A percentile compares a stretch with the other conserved stretches of the same genome.
Conservation (phyloP, 1,140 invertebrate species). For the Hyphantria cunea region DNA sequence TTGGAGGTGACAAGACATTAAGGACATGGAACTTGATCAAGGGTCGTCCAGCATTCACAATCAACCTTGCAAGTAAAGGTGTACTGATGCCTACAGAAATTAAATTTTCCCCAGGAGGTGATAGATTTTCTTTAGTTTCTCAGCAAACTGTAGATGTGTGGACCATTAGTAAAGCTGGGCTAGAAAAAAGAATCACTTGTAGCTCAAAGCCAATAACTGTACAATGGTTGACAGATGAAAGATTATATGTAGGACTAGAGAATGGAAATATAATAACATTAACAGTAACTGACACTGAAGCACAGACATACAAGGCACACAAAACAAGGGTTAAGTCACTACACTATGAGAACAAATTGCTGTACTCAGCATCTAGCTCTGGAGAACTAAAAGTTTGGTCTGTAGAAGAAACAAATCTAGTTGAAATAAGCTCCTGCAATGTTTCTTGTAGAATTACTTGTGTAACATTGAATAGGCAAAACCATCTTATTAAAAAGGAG, state of each 20-base stretch:
- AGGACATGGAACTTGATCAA: constrained; percentile 97
- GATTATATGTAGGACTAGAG: constrained; percentile 87
- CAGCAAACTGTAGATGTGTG: constrained; percentile 89
- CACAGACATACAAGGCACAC: constrained; percentile 83
- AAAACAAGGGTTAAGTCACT: constrained; percentile 87
- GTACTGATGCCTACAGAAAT: constrained; percentile 81
- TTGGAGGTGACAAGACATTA: constrained; percentile 92
- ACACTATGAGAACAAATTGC: constrained; percentile 73
- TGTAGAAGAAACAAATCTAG: constrained; percentile 76
- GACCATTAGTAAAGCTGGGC: constrained; percentile 87
- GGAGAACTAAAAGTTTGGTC: constrained; percentile 91
- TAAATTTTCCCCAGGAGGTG: constrained; percentile 86
- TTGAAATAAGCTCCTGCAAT: constrained; percentile 76
- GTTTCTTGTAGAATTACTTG: constrained; percentile 85
- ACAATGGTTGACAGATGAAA: constrained; percentile 84
- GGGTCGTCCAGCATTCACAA: constrained; percentile 93
- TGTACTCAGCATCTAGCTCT: constrained; percentile 87
- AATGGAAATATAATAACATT: constrained; percentile 86
- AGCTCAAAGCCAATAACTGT: constrained; percentile 85
- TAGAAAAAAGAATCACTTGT: constrained; percentile 83
- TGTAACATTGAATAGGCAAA: constrained; percentile 78
- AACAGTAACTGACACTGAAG: constrained; percentile 80
- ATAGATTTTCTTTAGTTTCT: constrained; percentile 87
- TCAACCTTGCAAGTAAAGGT: constrained; percentile 88
- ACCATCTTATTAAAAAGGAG: constrained; percentile 72